Evolutionary conservation across 2,113 vertebrate species (phyloP).

Genomic region (Aegypius monachus): DNA sequence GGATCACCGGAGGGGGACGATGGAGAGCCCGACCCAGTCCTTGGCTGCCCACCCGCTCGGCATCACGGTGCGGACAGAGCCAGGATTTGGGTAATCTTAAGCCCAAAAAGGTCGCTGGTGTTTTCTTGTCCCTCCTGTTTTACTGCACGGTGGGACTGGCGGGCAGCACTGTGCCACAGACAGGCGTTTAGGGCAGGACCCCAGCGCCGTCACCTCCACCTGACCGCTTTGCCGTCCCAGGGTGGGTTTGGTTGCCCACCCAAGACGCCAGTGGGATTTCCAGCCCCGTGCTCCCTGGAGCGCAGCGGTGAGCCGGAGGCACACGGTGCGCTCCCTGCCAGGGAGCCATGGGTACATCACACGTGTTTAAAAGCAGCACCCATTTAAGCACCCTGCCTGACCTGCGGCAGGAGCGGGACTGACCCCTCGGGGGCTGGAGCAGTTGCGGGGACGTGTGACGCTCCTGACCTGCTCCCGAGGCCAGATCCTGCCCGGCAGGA

Average conservation of each 20-base stretch:
- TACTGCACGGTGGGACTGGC: accelerated
- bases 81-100: not conserved
- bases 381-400: not conserved
- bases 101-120: accelerated
- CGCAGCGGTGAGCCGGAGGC: accelerated
- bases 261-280: accelerated
- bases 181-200: not conserved
- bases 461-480: not conserved
- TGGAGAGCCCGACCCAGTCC: not conserved
- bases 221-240: not conserved
- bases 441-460: not conserved
- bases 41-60: accelerated
- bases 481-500: not conserved
- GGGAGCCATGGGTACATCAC: not conserved
- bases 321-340: accelerated
- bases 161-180: not conserved
- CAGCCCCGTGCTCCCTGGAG: not conserved
- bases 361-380: not conserved
- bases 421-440: not conserved
- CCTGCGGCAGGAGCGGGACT: not conserved
- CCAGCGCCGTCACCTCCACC: not conserved
- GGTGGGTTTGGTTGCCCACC: accelerated
- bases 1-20: not conserved
- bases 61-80: accelerated
- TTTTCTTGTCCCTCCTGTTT: not conserved